phyloP scores from a whole-genome alignment of 2,797 vertebrate genomes.

The Hephaestus fuliginosus region DNA sequence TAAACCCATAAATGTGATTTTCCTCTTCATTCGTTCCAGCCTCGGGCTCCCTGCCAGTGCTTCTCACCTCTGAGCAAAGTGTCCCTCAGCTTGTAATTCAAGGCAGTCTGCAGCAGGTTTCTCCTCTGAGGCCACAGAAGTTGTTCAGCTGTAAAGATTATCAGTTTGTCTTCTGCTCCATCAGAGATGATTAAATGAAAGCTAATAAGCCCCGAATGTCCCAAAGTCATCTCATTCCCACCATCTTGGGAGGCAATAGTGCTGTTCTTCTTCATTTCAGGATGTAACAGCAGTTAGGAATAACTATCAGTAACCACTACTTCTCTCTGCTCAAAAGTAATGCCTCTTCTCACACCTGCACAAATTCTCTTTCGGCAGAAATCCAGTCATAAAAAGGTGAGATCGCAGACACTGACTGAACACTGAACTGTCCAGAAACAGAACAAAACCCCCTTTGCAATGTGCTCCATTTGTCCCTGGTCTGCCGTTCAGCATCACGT shows the following conservation, averaged over 20 bases:
- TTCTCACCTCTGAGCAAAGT: slow-evolving; percentile 11
- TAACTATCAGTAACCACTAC: neutral
- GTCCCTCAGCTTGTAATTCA: slow-evolving; percentile 11
- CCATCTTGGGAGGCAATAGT: neutral
- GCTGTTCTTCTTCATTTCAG: neutral
- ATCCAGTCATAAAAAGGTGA: neutral
- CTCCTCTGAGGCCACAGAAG: slow-evolving; percentile 20
- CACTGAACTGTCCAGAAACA: neutral
- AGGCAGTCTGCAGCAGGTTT: slow-evolving; percentile 7
- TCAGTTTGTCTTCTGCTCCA: slow-evolving; percentile 20
- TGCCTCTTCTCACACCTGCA: neutral
- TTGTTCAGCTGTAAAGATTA: slow-evolving; percentile 14
- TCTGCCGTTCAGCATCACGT: too few species aligned
- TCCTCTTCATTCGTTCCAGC: slow-evolving; percentile 5
- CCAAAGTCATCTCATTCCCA: neutral
- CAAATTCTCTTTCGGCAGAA: neutral
- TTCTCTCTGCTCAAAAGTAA: neutral
- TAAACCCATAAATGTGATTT: neutral
- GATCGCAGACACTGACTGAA: neutral
- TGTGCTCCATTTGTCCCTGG: neutral
- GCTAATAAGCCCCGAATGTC: neutral
- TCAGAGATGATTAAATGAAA: slow-evolving; percentile 21
- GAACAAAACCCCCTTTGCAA: too few species aligned
- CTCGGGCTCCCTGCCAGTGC: neutral
- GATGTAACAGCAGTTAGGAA: neutral